Conservation (phyloP, 2,888 invertebrate genomes). For the Ophonus ardosiacus region DNA sequence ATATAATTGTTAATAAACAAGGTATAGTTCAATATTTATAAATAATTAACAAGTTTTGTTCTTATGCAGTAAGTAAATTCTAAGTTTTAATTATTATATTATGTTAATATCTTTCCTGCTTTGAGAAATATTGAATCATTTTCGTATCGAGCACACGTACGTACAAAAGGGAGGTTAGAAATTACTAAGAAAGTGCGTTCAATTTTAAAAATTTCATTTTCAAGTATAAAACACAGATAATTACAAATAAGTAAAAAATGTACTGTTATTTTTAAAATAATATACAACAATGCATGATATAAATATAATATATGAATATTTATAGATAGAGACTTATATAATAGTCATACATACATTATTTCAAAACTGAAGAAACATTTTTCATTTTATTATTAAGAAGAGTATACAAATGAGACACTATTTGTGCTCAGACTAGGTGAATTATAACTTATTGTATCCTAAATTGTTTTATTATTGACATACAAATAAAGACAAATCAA, state of each 20-base stretch:
- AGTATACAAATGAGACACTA: conserved; percentile 50
- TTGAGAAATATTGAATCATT: neutral
- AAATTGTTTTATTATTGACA: conserved; percentile 20
- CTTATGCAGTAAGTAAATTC: neutral
- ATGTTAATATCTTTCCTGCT: neutral
- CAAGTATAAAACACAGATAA: conserved; percentile 56
- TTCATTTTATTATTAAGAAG: conserved; percentile 48
- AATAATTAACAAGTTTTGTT: neutral
- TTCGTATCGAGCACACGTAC: neutral
- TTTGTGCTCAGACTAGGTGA: conserved; percentile 49
- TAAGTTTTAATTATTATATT: neutral
- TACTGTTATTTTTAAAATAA: conserved; percentile 63
- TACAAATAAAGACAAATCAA: conserved; percentile 30
- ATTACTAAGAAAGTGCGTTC: neutral
- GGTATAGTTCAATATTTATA: neutral
- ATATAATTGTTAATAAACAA: neutral
- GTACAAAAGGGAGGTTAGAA: neutral
- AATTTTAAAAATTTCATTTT: conserved; percentile 42
- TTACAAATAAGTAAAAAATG: conserved; percentile 64
- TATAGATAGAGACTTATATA: conserved; percentile 59
- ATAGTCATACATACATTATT: conserved; percentile 61
- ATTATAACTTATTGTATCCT: conserved; percentile 29
- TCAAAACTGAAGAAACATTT: conserved; percentile 50
- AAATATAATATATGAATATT: conserved; percentile 60
- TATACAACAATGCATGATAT: conserved; percentile 63